Percentiles rank a stretch among this genome's conserved stretches.
phyloP scores from a whole-genome alignment of 2,113 vertebrate species.

The Spermophilus dauricus region DNA sequence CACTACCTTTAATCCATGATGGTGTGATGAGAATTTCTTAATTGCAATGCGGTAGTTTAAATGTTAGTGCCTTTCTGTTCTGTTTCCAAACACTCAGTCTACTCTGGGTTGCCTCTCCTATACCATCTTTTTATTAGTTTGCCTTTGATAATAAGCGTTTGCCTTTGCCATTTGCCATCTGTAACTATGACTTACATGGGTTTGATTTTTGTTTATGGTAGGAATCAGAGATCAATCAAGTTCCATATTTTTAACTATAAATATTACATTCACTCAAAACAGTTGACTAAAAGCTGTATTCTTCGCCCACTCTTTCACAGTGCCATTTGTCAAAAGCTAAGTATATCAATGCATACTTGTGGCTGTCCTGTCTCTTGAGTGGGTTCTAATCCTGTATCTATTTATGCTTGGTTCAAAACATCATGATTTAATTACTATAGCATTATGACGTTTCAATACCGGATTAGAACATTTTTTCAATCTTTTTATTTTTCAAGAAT shows the following conservation, averaged over 20 bases:
- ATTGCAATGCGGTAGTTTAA: not conserved
- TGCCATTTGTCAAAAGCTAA: not conserved
- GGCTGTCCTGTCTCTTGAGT: not conserved
- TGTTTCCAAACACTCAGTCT: not conserved
- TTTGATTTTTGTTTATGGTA: not conserved
- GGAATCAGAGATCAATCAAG: not conserved
- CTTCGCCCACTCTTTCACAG: no score
- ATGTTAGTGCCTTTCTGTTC: not conserved
- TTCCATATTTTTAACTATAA: not conserved
- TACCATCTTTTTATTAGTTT: not conserved
- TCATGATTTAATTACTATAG: not conserved
- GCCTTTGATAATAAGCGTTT: not conserved
- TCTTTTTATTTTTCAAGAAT: not conserved
- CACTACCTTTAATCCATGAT: not conserved
- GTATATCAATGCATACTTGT: rapidly evolving
- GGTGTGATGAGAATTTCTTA: not conserved
- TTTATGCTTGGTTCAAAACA: not conserved
- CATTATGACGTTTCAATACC: not conserved
- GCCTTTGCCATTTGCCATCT: not conserved
- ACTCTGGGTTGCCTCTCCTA: not conserved
- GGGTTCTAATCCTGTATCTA: not conserved
- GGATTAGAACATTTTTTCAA: not conserved
- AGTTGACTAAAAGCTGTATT: not conserved
- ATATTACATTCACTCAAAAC: not conserved
- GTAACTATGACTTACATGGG: not conserved